Evolutionary conservation across 2,888 invertebrate species (phyloP), one percentile per base, ranked within the genome.

Genomic region (Craniophora ligustri): DNA sequence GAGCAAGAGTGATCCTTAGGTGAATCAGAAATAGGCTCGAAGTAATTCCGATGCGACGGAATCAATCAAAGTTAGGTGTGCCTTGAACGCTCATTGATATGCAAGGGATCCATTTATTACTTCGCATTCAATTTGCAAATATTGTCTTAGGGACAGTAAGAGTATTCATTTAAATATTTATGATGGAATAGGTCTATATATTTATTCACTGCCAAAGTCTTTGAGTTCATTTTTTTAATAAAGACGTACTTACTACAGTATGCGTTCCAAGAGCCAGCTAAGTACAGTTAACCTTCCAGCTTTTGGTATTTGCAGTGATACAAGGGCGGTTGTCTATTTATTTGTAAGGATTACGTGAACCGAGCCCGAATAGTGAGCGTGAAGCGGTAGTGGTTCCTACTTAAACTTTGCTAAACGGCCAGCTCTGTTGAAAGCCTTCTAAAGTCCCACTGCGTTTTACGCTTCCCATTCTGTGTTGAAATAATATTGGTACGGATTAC

Each of bases 341-440:
- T 88, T 87, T 85, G 79, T 79, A 74, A 73, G 88, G 86, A 88
- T 91, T 88, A 84, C 82, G 81, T 75, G 82, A 76, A 81, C 74
- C 16, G 41, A 59, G 60, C 75, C 73, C 79, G 79, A 81, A 80
- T 81, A 85, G 79, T 79, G 78, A 70, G 77, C 76, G 76, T 69
- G 73, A 19, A 74, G 78, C 75, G 72, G 80, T 77, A 78, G 78
- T 76, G 78, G 76, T 72, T 81, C 67, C 82, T 86, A 85, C 89
- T 91, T 89, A 89, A 89, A 91, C 82, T 91, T 90, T 80, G 77
- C 87, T 88, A 86, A 89, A 89, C 83, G 86, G 82, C 80, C 84
- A 83, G 86, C 79, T 79, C 78, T 78, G 78, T 77, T 85, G 82
- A 86, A 88, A 88, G 85, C 88, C 85, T 85, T 82, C 82, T 81